Percentiles rank a stretch among this genome's conserved stretches.
Conservation (phyloP, 1,140 invertebrate species). For the Marisa cornuarietis region DNA sequence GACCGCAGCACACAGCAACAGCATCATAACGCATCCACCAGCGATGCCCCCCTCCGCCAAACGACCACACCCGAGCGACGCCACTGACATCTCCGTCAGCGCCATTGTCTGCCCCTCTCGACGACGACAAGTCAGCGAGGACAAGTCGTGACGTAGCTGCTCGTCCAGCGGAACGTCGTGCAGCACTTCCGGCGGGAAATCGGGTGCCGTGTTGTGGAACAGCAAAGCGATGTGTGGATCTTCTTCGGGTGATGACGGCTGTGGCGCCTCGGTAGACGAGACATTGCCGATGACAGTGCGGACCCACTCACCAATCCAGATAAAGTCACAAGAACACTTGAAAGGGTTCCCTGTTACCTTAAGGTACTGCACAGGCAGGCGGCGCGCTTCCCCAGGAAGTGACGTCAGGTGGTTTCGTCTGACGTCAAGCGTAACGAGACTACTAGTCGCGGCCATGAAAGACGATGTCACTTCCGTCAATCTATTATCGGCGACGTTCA, state of each 20-base stretch:
- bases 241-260: no score
- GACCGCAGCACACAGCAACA: not conserved
- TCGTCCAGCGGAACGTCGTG: not conserved
- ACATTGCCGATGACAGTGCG: not conserved
- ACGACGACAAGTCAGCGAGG: not conserved
- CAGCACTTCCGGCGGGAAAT: not conserved
- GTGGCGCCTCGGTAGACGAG: not conserved
- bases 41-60: not conserved
- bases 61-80: not conserved
- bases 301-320: not conserved
- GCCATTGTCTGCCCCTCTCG: not conserved
- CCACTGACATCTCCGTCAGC: not conserved
- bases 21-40: not conserved
- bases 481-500: not conserved
- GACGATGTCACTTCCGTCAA: not conserved
- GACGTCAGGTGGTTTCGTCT: not conserved
- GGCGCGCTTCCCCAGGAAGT: not conserved
- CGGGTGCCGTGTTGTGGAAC: no score
- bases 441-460: not conserved
- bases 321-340: not conserved
- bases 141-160: not conserved
- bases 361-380: not conserved
- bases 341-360: not conserved
- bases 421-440: not conserved
- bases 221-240: no score